Evolutionary conservation across 2,888 invertebrate genomes (phyloP), one percentile per base, ranked within the genome.

Genomic region (Pseudoips prasinana): DNA sequence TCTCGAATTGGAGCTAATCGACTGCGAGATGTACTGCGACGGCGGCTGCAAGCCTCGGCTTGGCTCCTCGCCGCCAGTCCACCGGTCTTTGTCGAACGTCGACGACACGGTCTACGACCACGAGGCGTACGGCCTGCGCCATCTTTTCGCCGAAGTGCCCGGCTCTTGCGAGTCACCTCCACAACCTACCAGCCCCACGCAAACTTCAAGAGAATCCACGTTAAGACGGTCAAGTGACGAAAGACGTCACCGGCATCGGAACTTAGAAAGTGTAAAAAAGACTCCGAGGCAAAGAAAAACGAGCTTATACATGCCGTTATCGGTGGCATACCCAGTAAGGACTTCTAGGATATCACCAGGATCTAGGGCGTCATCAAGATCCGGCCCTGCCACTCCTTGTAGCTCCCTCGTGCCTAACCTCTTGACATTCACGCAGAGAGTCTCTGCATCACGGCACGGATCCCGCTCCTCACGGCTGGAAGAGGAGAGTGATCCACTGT

Each of bases 371-470:
- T 85, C 94, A 4, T 94, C 95, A 0, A 84, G 94, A 9, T 95
- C 95, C 0, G 95, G 95, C 0, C 95, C 95, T 0, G 94, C 93
- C 1, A 95, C 95, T 0, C 95, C 95, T 0, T 92, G 92, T 46
- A 92, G 93, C 18, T 92, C 91, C 83, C 82, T 93, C 32, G 92
- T 92, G 8, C 93, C 94, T 6, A 90, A 88, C 53, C 73, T 90
- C 1, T 87, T 92, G 47, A 92, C 92, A 8, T 91, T 93, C 25
- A 78, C 91, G n/a, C 90, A 91, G 36, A 79, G 90, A 43, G 76
- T 86, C 1, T 82, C 87, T 6, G 80, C 82, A 4, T 90, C 90
- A 18, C 83, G 91, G 35, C 83, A 81, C 46, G 85, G 88, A 40
- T 86, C 88, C 4, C 64, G 74, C 22, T 83, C 82, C 51, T 90